Evolutionary conservation across 2,797 vertebrate species (phyloP), one percentile per base, ranked within the genome.

Genomic region (Crossoptilon crossoptilon): DNA sequence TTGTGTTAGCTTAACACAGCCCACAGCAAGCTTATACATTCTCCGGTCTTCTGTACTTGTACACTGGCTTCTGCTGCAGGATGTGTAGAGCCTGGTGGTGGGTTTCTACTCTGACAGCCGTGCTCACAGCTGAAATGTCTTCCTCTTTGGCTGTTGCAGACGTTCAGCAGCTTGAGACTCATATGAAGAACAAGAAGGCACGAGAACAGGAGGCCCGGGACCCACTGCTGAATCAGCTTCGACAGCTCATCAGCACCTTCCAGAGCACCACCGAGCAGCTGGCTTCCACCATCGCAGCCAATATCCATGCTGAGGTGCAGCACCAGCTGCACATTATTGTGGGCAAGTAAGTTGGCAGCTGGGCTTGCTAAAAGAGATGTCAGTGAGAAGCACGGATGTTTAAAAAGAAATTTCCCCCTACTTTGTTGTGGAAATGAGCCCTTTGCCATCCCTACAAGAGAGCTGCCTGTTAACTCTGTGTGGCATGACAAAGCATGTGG

Each of bases 311-410:
- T 3, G 99, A 99, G 92, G 97, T 99, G 96, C 99, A 99, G 96
- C 99, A 99, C 91, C 99, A 99, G 97, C 98, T 99, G 78, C 99
- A 99, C 64, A 91, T 99, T 96, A 98, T 98, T 60, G 98, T 99
- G 96, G 98, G 98, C 98, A 99, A 98, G 99, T 99, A 97, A 93
- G 99, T 97, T 76, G 71, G n/a, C 76, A 44, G 62, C 35, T 55
- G 64, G 67, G 58, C 48, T 48, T 6, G n/a, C 31, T 48, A 81
- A 81, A 91, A 93, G 91, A 87, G 74, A 16, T 69, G 90, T 80
- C 95, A 88, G 92, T 92, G 89, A 87, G 93, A 55, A 33, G 48
- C 86, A 3, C 9, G 0, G 0, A 2, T 14, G 23, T 5, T 2
- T 67, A 31, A 63, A 18, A 21, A 22, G n/a, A 53, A 31, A 9